Evolutionary conservation across 2,888 invertebrate species (phyloP).

Genomic region (Drosophila borborema): DNA sequence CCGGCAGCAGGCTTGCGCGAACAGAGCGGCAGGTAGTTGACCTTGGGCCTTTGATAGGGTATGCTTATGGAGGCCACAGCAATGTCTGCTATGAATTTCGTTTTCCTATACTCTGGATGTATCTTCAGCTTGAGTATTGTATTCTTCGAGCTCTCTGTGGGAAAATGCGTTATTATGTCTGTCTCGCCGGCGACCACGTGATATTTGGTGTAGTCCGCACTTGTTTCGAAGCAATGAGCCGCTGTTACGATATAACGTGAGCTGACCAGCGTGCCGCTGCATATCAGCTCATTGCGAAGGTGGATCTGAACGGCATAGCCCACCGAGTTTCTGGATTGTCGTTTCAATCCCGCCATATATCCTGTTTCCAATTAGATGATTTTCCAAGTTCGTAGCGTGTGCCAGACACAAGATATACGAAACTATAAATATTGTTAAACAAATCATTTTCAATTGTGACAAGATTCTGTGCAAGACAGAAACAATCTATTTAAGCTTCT

Average conservation of each 20-base stretch:
- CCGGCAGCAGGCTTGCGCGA: not conserved
- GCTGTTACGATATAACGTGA: constrained; percentile 34
- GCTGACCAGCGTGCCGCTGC: constrained; percentile 43
- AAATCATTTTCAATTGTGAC: constrained; percentile 16
- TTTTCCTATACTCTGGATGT: constrained; percentile 32
- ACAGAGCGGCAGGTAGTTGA: constrained; percentile 38
- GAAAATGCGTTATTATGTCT: not conserved
- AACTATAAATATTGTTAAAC: not conserved
- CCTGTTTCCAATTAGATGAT: constrained; percentile 11
- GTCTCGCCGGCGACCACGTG: constrained; percentile 33
- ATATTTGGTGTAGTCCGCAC: not conserved
- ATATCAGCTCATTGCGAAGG: not conserved
- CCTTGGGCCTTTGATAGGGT: not conserved
- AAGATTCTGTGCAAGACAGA: not conserved
- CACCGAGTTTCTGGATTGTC: constrained; percentile 19
- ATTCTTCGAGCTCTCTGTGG: constrained; percentile 10
- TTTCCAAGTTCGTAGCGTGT: not conserved
- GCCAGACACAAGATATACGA: not conserved
- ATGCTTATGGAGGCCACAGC: constrained; percentile 28
- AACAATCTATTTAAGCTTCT: not conserved
- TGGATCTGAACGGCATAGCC: constrained; percentile 38
- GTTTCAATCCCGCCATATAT: constrained; percentile 27
- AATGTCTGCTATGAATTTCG: constrained; percentile 45
- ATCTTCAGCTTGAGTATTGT: not conserved
- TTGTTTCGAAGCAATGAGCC: constrained; percentile 49